Percentiles rank a stretch among this genome's conserved stretches.
These are phyloP conservation scores for Rhabdomys pumilio DNA, from an alignment of 2,797 vertebrate species.

Conservation along the genomic window DNA sequence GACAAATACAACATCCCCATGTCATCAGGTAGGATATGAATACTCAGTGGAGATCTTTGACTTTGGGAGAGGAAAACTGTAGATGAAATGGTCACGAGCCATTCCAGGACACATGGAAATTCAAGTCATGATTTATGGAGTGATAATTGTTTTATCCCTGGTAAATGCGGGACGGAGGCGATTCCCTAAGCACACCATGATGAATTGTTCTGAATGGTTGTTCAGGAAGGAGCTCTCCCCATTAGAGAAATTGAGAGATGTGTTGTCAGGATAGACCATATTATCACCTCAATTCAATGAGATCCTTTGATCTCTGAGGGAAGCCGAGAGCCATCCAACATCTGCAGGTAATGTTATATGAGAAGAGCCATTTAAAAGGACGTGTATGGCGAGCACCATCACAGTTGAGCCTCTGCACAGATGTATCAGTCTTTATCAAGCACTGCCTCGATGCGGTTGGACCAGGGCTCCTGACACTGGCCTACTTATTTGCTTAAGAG, in stretches of 20 bases:
- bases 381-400: not conserved
- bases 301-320: constrained; percentile 79
- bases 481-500: constrained; percentile 6
- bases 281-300: constrained; percentile 74
- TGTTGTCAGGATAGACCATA: constrained; percentile 73
- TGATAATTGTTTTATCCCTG: constrained; percentile 84
- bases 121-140: constrained; percentile 78
- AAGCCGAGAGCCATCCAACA: constrained; percentile 48
- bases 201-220: constrained; percentile 78
- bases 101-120: constrained; percentile 72
- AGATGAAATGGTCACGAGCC: constrained; percentile 73
- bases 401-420: constrained; percentile 2
- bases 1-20: constrained; percentile 99
- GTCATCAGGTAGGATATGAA: constrained; percentile 95
- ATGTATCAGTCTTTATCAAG: not conserved
- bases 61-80: constrained; percentile 80
- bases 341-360: not conserved
- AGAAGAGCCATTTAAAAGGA: constrained; percentile 40
- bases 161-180: constrained; percentile 75
- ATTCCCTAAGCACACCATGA: constrained; percentile 79
- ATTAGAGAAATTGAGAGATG: constrained; percentile 75
- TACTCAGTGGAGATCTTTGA: constrained; percentile 80
- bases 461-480: constrained; percentile 2
- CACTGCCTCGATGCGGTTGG: not conserved
- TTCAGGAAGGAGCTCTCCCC: constrained; percentile 77